Evolutionary conservation across 1,140 invertebrate genomes (phyloP).

Genomic region (Lepidurus couesii): DNA sequence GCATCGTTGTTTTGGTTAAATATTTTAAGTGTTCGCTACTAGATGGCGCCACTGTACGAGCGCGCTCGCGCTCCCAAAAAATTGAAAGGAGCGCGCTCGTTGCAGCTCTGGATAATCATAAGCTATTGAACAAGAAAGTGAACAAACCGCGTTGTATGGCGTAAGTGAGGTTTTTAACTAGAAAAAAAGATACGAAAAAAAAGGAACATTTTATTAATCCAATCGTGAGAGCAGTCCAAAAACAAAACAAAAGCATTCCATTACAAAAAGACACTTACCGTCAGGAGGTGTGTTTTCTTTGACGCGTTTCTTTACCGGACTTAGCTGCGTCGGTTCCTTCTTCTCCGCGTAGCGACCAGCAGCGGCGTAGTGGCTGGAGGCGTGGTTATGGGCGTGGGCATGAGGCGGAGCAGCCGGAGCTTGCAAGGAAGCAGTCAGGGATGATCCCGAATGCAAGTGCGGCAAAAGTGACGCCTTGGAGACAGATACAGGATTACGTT

Average conservation of each 20-base stretch:
- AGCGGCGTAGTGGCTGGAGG: slow-evolving; percentile 40
- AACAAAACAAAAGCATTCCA: too few relatives aligned
- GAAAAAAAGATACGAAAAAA: background rate
- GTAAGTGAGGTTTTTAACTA: slow-evolving; percentile 6
- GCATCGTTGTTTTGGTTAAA: too few relatives aligned
- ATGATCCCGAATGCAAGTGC: slow-evolving; percentile 34
- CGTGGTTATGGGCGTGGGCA: slow-evolving; percentile 37
- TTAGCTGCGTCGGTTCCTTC: slow-evolving; percentile 85
- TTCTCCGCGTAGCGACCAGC: slow-evolving; percentile 54
- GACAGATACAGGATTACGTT: slow-evolving; percentile 40
- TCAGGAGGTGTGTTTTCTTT: slow-evolving; percentile 89
- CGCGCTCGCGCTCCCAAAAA: too few relatives aligned
- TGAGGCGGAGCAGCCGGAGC: slow-evolving; percentile 24
- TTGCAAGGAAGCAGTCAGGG: slow-evolving; percentile 35
- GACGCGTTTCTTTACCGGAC: slow-evolving; percentile 95
- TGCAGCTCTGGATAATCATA: background rate
- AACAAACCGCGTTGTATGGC: background rate
- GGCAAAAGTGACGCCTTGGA: slow-evolving; percentile 29
- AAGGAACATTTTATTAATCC: background rate
- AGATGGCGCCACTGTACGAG: too few relatives aligned
- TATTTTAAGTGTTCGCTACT: too few relatives aligned
- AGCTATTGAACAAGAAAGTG: background rate
- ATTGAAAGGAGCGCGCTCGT: too few relatives aligned
- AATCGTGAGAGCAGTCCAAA: too few relatives aligned
- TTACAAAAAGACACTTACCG: slow-evolving; percentile 38